Conservation (phyloP, 1,140 invertebrate species). For the Drosophila sucinea region DNA sequence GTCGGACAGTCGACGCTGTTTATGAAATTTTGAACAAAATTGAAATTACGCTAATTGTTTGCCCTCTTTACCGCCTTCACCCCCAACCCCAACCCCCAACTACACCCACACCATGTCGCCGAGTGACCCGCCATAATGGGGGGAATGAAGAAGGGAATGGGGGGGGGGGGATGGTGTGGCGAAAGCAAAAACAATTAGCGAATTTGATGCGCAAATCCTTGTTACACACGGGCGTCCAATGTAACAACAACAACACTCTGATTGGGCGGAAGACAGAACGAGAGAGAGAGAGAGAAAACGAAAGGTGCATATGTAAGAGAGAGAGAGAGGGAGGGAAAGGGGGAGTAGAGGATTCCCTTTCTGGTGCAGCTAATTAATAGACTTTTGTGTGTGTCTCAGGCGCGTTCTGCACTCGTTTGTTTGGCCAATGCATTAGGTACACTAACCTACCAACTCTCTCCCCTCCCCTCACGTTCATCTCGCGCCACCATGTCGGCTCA, state of each 20-base stretch:
- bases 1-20: conserved; percentile 50
- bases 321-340: conserved; percentile 3
- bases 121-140: conserved; percentile 10
- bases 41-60: conserved; percentile 83
- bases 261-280: background rate
- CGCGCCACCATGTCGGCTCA: background rate
- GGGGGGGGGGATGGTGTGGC: background rate
- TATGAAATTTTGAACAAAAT: conserved; percentile 83
- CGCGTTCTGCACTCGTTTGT: conserved; percentile 38
- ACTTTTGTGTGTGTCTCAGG: conserved; percentile 58
- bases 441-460: conserved; percentile 15
- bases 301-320: background rate
- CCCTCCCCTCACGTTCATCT: background rate
- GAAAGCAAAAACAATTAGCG: conserved; percentile 77
- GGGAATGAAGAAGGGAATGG: background rate
- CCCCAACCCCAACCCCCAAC: background rate
- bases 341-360: conserved; percentile 11
- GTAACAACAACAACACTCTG: conserved; percentile 1
- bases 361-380: conserved; percentile 69
- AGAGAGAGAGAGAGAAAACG: background rate
- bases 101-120: background rate
- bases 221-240: conserved; percentile 52
- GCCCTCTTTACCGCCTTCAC: conserved; percentile 34
- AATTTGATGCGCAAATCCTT: conserved; percentile 77
- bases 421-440: conserved; percentile 57